phyloP scores from a whole-genome alignment of 1,140 invertebrate genomes.

The Drosophila nebulosa region DNA sequence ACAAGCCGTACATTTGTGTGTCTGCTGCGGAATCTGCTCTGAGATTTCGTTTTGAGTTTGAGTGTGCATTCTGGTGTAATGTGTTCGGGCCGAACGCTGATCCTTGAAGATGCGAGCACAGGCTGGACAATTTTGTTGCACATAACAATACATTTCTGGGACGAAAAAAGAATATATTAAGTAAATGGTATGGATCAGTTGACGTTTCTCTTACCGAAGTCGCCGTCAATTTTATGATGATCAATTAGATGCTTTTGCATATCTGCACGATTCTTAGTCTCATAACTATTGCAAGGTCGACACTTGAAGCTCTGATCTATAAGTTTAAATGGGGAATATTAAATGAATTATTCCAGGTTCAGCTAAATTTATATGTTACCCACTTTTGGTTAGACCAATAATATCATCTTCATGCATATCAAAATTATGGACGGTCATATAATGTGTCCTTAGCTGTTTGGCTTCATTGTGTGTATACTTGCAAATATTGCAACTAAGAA shows the following conservation, averaged over 20 bases:
- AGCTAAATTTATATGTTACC: neutral
- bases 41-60: constrained; percentile 23
- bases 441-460: constrained; percentile 59
- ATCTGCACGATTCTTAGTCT: constrained; percentile 44
- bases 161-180: no score
- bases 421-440: constrained; percentile 51
- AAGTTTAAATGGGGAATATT: neutral
- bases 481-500: constrained; percentile 62
- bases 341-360: neutral
- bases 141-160: constrained; percentile 71
- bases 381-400: constrained; percentile 64
- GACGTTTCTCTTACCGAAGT: constrained; percentile 74
- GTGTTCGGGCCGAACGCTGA: constrained; percentile 56
- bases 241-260: constrained; percentile 66
- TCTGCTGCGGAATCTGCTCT: constrained; percentile 8
- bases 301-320: constrained; percentile 69
- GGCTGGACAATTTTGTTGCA: constrained; percentile 65
- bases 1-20: constrained; percentile 41
- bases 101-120: constrained; percentile 66
- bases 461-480: constrained; percentile 48
- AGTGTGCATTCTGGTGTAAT: constrained; percentile 64
- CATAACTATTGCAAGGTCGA: constrained; percentile 58
- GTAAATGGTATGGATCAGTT: no score
- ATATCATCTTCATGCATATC: constrained; percentile 63
- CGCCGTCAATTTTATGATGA: constrained; percentile 62